These are phyloP conservation scores for Heliocidaris tuberculata DNA, from an alignment of 35 echinoderm and acorn worm species.

Conservation along the genomic window DNA sequence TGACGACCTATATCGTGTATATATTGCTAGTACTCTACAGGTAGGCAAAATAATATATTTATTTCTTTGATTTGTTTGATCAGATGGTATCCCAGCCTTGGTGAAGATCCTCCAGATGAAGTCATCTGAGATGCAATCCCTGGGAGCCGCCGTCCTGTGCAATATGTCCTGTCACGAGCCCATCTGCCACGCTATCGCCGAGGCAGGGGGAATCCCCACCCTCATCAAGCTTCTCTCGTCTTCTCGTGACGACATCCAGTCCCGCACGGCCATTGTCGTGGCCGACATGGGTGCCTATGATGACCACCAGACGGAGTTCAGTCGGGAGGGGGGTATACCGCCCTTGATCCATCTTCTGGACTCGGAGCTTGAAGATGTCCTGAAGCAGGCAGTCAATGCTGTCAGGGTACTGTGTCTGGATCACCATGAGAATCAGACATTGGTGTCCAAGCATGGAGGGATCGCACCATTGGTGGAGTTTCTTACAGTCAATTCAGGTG, in stretches of 20 bases:
- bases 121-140: slow-evolving; percentile 85
- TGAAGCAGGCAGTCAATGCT: slow-evolving; percentile 81
- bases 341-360: slow-evolving; percentile 84
- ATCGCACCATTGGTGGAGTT: slow-evolving; percentile 91
- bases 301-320: slow-evolving; percentile 75
- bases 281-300: slow-evolving; percentile 73
- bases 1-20: too few species aligned
- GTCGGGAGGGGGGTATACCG: slow-evolving; percentile 64
- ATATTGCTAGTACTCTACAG: too few species aligned
- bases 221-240: slow-evolving; percentile 78
- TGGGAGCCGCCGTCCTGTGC: slow-evolving; percentile 90
- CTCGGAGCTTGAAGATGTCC: slow-evolving; percentile 93
- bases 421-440: slow-evolving; percentile 80
- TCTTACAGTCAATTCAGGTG: slow-evolving; percentile 91
- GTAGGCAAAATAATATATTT: too few species aligned
- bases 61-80: not conserved
- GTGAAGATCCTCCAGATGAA: slow-evolving; percentile 79
- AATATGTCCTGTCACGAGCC: slow-evolving; percentile 77
- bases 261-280: slow-evolving; percentile 79
- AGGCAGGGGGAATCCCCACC: slow-evolving; percentile 78
- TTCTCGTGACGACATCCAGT: slow-evolving; percentile 79
- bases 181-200: slow-evolving; percentile 69
- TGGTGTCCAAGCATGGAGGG: slow-evolving; percentile 73
- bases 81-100: slow-evolving; percentile 97
- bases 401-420: slow-evolving; percentile 79